Evolutionary conservation across 2,888 invertebrate genomes (phyloP).

Genomic region (Glaucopsyche alexis): DNA sequence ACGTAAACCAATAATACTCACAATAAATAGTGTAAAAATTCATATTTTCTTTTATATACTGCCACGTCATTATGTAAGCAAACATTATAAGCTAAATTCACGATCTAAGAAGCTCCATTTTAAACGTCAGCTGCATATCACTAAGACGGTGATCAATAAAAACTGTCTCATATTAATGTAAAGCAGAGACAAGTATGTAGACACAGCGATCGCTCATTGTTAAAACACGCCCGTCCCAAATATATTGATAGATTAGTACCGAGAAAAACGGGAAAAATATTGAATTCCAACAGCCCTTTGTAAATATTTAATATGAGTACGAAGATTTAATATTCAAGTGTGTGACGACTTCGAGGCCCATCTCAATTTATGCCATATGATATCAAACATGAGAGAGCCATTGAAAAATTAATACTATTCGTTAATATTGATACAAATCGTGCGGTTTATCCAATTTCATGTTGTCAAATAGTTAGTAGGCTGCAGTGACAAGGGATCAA

Average conservation of each 20-base stretch:
- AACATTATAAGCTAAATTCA: not conserved
- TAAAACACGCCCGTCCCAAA: constrained; percentile 28
- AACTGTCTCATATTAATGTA: constrained; percentile 15
- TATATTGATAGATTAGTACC: constrained; percentile 41
- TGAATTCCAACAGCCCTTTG: constrained; percentile 20
- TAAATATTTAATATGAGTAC: constrained; percentile 10
- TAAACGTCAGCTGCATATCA: not conserved
- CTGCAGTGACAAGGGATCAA: constrained; percentile 9
- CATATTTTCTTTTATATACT: too few species aligned
- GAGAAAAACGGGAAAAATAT: constrained; percentile 26
- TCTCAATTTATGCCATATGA: not conserved
- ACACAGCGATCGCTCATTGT: constrained; percentile 33
- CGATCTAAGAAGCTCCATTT: not conserved
- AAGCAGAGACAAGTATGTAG: constrained; percentile 18
- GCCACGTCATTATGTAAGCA: not conserved
- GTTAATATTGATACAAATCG: constrained; percentile 13
- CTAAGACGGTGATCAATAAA: not conserved
- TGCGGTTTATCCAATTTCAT: not conserved
- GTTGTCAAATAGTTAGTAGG: not conserved
- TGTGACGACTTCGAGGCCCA: not conserved
- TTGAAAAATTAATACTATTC: not conserved
- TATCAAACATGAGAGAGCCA: not conserved
- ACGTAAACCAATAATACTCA: too few species aligned
- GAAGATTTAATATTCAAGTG: constrained; percentile 7
- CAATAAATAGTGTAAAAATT: too few species aligned